Percentiles rank a stretch among this genome's conserved stretches.
These are phyloP conservation scores for Brachionus angularis DNA, from an alignment of 1,140 invertebrate genomes.

Conservation along the genomic window DNA sequence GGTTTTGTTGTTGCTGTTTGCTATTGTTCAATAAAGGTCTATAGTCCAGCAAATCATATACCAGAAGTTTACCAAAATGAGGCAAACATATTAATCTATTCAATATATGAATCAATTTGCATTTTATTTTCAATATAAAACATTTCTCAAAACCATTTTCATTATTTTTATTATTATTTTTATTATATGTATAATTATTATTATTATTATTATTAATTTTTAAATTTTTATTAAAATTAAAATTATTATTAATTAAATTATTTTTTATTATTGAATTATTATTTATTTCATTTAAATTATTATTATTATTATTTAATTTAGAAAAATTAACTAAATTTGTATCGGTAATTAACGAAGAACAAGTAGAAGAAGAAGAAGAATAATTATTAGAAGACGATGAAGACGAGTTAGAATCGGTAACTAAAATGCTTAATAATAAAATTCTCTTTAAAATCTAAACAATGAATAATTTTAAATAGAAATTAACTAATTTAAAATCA, in stretches of 20 bases:
- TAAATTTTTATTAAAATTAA: too few relatives aligned
- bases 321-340: too few relatives aligned
- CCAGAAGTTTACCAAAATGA: slow-evolving; percentile 39
- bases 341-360: too few relatives aligned
- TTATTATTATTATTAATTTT: neutral
- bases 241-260: too few relatives aligned
- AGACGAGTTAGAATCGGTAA: too few relatives aligned
- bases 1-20: neutral
- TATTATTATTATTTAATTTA: too few relatives aligned
- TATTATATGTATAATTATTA: neutral
- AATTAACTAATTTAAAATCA: too few relatives aligned
- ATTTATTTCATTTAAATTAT: too few relatives aligned
- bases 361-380: too few relatives aligned
- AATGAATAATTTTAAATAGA: too few relatives aligned
- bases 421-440: slow-evolving; percentile 29
- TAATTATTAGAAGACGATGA: too few relatives aligned
- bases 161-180: neutral
- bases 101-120: slow-evolving; percentile 36
- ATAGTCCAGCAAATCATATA: slow-evolving; percentile 8
- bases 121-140: slow-evolving; percentile 36
- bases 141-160: slow-evolving; percentile 38
- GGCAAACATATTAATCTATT: slow-evolving; percentile 36
- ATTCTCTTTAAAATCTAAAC: slow-evolving; percentile 34
- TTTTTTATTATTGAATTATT: too few relatives aligned
- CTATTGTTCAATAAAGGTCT: neutral